A percentile compares a stretch with the other conserved stretches of the same genome.
phyloP scores from a whole-genome alignment of 2,888 invertebrate species.

The Luperina testacea region DNA sequence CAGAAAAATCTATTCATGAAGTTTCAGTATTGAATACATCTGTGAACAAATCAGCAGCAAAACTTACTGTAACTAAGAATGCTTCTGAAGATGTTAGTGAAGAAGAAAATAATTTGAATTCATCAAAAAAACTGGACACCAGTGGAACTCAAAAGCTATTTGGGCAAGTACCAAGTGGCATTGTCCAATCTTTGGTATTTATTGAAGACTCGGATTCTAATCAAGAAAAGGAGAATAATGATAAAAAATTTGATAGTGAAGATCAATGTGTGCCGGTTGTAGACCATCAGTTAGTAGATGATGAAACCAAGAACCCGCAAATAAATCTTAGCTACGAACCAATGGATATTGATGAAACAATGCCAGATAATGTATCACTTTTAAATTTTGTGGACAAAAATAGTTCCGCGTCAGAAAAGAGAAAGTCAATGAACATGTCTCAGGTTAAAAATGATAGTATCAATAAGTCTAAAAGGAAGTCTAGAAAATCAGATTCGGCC shows the following conservation, averaged over 20 bases:
- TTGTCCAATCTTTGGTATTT: constrained; percentile 73
- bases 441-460: constrained; percentile 54
- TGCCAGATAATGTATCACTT: constrained; percentile 77
- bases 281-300: constrained; percentile 63
- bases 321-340: constrained; percentile 80
- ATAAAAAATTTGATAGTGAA: constrained; percentile 69
- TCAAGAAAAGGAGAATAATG: constrained; percentile 62
- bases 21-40: constrained; percentile 28
- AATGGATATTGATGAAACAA: constrained; percentile 87
- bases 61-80: constrained; percentile 9
- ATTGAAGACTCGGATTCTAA: constrained; percentile 83
- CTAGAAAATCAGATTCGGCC: constrained; percentile 21
- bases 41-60: constrained; percentile 22
- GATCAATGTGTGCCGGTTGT: constrained; percentile 85
- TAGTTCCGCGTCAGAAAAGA: constrained; percentile 47
- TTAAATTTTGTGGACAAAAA: constrained; percentile 65
- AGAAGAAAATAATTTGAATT: constrained; percentile 16
- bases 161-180: constrained; percentile 69
- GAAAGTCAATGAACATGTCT: constrained; percentile 61
- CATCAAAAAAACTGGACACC: constrained; percentile 30
- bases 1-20: constrained; percentile 31
- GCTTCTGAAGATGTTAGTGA: constrained; percentile 19
- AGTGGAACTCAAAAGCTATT: constrained; percentile 71
- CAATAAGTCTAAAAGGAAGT: constrained; percentile 60
- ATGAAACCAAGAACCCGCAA: constrained; percentile 47